Conservation (phyloP, 2,888 invertebrate genomes). For the Phragmatobia fuliginosa region DNA sequence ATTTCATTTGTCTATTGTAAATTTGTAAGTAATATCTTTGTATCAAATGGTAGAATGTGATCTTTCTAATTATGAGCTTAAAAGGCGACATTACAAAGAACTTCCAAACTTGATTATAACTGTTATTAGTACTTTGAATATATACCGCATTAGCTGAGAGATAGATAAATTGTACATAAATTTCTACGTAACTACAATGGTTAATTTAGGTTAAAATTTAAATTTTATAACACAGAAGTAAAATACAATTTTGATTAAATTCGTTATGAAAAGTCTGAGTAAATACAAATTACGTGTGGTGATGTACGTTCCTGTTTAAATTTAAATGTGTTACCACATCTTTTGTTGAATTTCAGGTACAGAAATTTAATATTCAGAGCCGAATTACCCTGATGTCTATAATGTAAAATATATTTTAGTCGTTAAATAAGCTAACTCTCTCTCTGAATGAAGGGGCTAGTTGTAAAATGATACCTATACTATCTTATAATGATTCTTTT, state of each 20-base stretch:
- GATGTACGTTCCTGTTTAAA: not conserved
- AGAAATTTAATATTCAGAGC: not conserved
- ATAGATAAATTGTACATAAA: not conserved
- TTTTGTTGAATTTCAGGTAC: not conserved
- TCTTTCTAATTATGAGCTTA: not conserved
- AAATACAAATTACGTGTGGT: not conserved
- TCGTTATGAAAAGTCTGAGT: not conserved
- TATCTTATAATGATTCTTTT: no score
- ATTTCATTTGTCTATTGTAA: not conserved
- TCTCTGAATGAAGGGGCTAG: no score
- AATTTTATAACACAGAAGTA: not conserved
- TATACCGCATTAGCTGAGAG: slow-evolving; percentile 19
- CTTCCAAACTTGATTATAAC: slow-evolving; percentile 20
- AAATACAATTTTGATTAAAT: slow-evolving; percentile 1
- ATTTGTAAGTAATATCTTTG: no score
- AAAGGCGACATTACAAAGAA: slow-evolving; percentile 10
- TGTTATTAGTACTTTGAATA: slow-evolving; percentile 3
- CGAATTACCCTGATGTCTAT: not conserved
- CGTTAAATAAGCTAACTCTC: not conserved
- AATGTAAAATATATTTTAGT: not conserved
- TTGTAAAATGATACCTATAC: no score
- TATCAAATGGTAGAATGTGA: no score
- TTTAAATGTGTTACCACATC: not conserved
- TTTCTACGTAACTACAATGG: not conserved
- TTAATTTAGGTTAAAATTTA: not conserved